These are phyloP conservation scores for Choristoneura rosaceana DNA, from an alignment of 2,888 invertebrate species.

Conservation along the genomic window DNA sequence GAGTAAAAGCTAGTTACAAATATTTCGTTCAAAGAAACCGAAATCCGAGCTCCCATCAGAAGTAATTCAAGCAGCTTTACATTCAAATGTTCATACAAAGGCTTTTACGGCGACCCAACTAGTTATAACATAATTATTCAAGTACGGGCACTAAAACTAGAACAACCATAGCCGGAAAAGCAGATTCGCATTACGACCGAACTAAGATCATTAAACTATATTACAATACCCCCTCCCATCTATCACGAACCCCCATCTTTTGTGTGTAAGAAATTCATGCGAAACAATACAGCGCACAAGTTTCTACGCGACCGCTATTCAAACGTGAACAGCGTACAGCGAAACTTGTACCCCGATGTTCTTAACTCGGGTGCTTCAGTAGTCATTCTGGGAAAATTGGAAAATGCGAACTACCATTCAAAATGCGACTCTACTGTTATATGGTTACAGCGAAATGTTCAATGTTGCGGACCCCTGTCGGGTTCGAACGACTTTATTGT, in stretches of 20 bases:
- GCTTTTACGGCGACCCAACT: conserved; percentile 36
- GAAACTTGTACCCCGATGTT: conserved; percentile 80
- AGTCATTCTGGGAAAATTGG: conserved; percentile 82
- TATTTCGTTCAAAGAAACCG: not conserved
- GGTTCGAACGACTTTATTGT: conserved; percentile 38
- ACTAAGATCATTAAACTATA: conserved; percentile 86
- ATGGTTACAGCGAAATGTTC: conserved; percentile 39
- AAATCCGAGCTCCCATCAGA: conserved; percentile 2
- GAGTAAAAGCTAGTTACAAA: not conserved
- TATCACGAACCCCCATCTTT: conserved; percentile 82
- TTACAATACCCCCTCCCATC: conserved; percentile 76
- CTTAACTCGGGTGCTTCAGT: conserved; percentile 82
- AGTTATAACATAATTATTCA: conserved; percentile 41
- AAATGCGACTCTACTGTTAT: conserved; percentile 44
- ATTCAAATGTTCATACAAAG: conserved; percentile 28
- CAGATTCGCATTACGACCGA: conserved; percentile 83
- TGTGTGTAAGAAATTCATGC: conserved; percentile 82
- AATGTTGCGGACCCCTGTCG: conserved; percentile 40
- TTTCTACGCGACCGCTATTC: conserved; percentile 80
- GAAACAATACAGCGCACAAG: conserved; percentile 77
- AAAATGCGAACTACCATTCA: conserved; percentile 58
- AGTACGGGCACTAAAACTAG: conserved; percentile 59
- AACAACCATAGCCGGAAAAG: conserved; percentile 70
- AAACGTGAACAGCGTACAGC: conserved; percentile 78
- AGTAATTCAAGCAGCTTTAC: conserved; percentile 19